Evolutionary conservation across 2,797 vertebrate species (phyloP).

Genomic region (Pipistrellus pygmaeus): DNA sequence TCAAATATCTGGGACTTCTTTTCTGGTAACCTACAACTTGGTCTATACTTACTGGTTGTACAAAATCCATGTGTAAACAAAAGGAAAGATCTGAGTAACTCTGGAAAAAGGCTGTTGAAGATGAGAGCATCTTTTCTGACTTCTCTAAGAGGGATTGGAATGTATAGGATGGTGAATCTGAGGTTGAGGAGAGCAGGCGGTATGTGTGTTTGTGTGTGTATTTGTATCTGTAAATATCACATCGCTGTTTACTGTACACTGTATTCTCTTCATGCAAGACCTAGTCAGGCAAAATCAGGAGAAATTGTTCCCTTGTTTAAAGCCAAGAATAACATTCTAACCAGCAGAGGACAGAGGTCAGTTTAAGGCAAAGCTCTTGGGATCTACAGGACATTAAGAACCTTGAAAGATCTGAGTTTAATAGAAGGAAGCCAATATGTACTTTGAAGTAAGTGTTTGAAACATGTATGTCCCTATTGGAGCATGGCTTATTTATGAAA

Average conservation of each 20-base stretch:
- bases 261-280: slow-evolving; percentile 42
- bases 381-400: slow-evolving; percentile 46
- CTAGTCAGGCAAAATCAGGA: slow-evolving; percentile 60
- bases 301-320: slow-evolving; percentile 73
- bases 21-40: slow-evolving; percentile 4
- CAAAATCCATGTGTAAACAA: background rate
- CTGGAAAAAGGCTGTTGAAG: background rate
- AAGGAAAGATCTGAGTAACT: background rate
- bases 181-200: slow-evolving; percentile 28
- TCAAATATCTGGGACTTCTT: slow-evolving; percentile 32
- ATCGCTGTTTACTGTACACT: slow-evolving; percentile 68
- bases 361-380: slow-evolving; percentile 58
- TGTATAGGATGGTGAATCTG: background rate
- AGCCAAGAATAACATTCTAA: slow-evolving; percentile 82
- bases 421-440: slow-evolving; percentile 29
- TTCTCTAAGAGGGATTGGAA: background rate
- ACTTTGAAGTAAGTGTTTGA: slow-evolving; percentile 53
- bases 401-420: slow-evolving; percentile 41
- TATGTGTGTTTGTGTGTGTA: background rate
- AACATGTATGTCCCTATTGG: background rate
- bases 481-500: slow-evolving; percentile 33
- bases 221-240: slow-evolving; percentile 66
- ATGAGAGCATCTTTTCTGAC: background rate
- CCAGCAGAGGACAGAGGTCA: slow-evolving; percentile 77
- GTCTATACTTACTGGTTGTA: background rate